Evolutionary conservation across 2,888 invertebrate genomes (phyloP), one percentile per base, ranked within the genome.

Genomic region (Agrochola lychnidis): DNA sequence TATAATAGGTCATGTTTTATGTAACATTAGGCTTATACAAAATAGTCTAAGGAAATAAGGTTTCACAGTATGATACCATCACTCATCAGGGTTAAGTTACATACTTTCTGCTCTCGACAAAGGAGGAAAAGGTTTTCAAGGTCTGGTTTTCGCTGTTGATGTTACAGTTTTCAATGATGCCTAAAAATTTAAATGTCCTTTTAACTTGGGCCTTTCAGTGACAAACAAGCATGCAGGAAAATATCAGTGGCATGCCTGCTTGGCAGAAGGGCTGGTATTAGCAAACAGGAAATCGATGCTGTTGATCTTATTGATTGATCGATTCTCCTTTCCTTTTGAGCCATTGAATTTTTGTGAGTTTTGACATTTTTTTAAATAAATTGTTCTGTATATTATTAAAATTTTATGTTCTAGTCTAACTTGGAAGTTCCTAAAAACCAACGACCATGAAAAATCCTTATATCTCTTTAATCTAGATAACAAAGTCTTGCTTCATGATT

Each of bases 371-470:
- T 19, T 19, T 19, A 19, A 6, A n/a, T n/a, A 53, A 10, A n/a
- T 36, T 5, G 4, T 57, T 1, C 6, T 53, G n/a, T 67, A 1
- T n/a, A n/a, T 42, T 5, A 10, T 7, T 30, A 30, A 10, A n/a
- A 42, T 10, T 56, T 30, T 6, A 73, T 30, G 61, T 53, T 73
- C 14, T 5, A 62, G 22, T 40, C 36, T 22, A 30, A 40, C 12
- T 78, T 12, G 4, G n/a, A 25, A 16, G 25, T 25, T 57, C 6
- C 4, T 25, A 67, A 42, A 51, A 5, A 25, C 4, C 48, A 79
- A 69, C 6, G 64, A 42, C 56, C 75, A 70, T 79, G 61, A 62
- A 62, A n/a, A 14, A 68, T 82, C 30, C 71, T 72, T 72, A 74
- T 66, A 77, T 16, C 22, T 61, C 57, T 53, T 48, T 19, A 14